Evolutionary conservation across 2,113 vertebrate species (phyloP), one percentile per base, ranked within the genome.

Genomic region (Phaetusa simplex): DNA sequence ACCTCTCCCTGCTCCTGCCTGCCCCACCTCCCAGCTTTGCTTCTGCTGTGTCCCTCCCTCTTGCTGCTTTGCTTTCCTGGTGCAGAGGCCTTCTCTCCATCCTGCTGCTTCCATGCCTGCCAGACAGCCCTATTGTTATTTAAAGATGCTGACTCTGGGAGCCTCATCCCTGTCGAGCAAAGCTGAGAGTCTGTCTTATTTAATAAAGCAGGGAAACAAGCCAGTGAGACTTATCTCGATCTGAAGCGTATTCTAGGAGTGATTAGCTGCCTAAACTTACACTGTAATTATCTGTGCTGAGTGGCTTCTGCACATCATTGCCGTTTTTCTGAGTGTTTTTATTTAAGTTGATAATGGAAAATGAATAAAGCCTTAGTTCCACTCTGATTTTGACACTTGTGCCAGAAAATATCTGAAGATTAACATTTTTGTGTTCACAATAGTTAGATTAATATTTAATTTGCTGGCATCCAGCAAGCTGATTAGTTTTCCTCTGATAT

Each of bases 341-440:
- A 91, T 95, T 93, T 88, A 95, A 96, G 78, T 90, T 94, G 94
- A 94, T 97, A 96, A 96, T 91, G 61, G 93, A 82, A 95, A 96
- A 88, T 9, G 79, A 97, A 93, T 91, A 88, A 96, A 95, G 72
- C 82, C 71, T 93, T 88, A 82, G 91, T 93, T 95, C 71, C 52
- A 82, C 82, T 94, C 88, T 91, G 93, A 93, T 91, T 95, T 86
- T 95, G 91, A 94, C 81, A 93, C 89, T 95, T 91, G 71, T 79
- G 88, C 88, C 66, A 83, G 82, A 92, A 95, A 91, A 93, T 91
- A 87, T 88, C 87, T 95, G 89, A 94, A 95, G 94, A 93, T 89
- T 40, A 94, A 61, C 59, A 78, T 89, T 96, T 95, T 93, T 95
- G 55, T 94, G 81, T 96, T 96, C 84, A 78, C 73, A 94, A 56